Evolutionary conservation across 2,888 invertebrate species (phyloP), one percentile per base, ranked within the genome.

Genomic region (Lordiphosa fenestrarum): DNA sequence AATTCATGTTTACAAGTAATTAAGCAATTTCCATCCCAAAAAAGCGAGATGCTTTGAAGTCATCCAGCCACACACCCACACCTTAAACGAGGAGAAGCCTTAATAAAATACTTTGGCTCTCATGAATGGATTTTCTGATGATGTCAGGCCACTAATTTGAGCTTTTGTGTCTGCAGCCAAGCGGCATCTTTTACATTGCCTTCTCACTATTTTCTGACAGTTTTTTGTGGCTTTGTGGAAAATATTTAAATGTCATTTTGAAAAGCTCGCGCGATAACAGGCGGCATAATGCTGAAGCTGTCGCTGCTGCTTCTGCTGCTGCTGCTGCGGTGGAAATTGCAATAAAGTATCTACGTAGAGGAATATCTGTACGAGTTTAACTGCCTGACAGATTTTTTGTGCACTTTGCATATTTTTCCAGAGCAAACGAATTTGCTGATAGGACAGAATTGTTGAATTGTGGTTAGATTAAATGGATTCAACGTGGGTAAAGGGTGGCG

Each of bases 1-100:
- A 83, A 75, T 70, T 83, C 77, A 78, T 83, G 81, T 78, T 78
- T 83, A 83, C 77, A 78, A 83, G 70, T 80, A 83, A 78, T 78
- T 78, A 83, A 69, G 73, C 77, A 77, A 76, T 82, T 82, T 74
- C 59, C 53, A 55, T 63, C 48, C 55, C 48, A 41, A 63, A 57
- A 61, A 62, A 63, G 50, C 46, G 46, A 50, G 49, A 40, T 47
- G 41, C 82, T 82, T 82, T 76, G 76, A 76, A 69, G 76, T 82
- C 50, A 25, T 33, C 10, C 51, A 7, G 42, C 38, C 33, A 4
- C 51, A 7, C 41, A 15, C 30, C 13, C 44, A 55, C 60, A 49
- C 42, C 46, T 39, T 50, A 60, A 60, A 60, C 44, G 25, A 51
- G 19, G 51, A 60, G 10, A 30, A 30, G 30, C 30, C 30, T 30